phyloP scores from a whole-genome alignment of 2,797 vertebrate species.

The Sparidentex hasta region DNA sequence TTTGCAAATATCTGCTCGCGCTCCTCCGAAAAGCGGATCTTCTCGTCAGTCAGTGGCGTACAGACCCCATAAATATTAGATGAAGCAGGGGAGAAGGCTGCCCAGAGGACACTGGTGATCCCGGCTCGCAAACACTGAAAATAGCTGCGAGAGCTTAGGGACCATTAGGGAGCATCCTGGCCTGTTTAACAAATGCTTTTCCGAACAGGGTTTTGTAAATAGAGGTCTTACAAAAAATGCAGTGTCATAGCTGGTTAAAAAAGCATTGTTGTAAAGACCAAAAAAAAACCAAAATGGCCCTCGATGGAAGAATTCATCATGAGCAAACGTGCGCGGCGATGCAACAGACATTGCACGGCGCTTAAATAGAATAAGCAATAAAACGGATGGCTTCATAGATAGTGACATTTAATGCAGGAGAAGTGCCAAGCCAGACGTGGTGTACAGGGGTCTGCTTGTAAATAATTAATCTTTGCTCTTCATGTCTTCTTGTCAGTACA shows the following conservation, averaged over 20 bases:
- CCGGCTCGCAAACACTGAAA: constrained; percentile 49
- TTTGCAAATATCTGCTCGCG: constrained; percentile 71
- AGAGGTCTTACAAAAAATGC: constrained; percentile 6
- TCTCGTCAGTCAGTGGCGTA: constrained; percentile 52
- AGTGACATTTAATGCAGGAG: constrained; percentile 90
- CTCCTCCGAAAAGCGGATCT: constrained; percentile 60
- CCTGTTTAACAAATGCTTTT: constrained; percentile 32
- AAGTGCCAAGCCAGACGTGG: constrained; percentile 89
- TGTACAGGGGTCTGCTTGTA: constrained; percentile 92
- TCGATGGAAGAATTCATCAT: constrained; percentile 23
- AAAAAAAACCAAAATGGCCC: not conserved
- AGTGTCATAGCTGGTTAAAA: constrained; percentile 16
- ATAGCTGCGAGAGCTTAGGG: constrained; percentile 40
- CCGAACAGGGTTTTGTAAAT: constrained; percentile 26
- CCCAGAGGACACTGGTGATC: constrained; percentile 76
- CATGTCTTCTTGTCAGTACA: constrained; percentile 93
- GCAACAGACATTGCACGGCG: constrained; percentile 71
- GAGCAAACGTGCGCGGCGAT: constrained; percentile 35
- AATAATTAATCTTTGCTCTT: constrained; percentile 94
- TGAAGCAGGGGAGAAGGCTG: constrained; percentile 67
- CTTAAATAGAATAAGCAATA: constrained; percentile 84
- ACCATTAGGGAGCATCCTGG: constrained; percentile 39
- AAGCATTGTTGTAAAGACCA: constrained; percentile 16
- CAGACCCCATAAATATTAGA: constrained; percentile 82
- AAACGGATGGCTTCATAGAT: constrained; percentile 86